Evolutionary conservation across 2,888 invertebrate species (phyloP).

Genomic region (Alsophila aescularia): DNA sequence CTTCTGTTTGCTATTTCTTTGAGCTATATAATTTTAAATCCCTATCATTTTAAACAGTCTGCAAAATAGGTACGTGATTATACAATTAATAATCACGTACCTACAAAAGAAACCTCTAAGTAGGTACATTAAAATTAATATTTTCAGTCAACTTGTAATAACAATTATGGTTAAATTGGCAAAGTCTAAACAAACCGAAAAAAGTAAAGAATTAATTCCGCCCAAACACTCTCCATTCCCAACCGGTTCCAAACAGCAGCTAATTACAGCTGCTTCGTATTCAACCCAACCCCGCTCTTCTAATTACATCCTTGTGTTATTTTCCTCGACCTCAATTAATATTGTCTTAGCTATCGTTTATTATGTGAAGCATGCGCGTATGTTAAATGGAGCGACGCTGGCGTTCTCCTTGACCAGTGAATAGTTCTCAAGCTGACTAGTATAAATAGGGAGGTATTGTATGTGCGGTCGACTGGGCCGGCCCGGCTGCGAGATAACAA

Average conservation of each 20-base stretch:
- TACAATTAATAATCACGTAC: background rate
- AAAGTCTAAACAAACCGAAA: background rate
- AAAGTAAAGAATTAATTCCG: constrained; percentile 6
- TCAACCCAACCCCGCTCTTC: constrained; percentile 22
- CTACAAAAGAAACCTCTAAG: background rate
- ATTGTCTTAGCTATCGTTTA: constrained; percentile 48
- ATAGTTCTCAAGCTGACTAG: constrained; percentile 59
- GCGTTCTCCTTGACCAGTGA: constrained; percentile 72
- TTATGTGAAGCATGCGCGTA: constrained; percentile 62
- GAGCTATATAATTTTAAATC: no score
- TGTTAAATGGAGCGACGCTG: constrained; percentile 72
- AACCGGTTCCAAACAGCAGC: constrained; percentile 5
- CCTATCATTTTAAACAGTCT: no score
- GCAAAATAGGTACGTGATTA: no score
- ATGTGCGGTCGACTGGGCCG: constrained; percentile 40
- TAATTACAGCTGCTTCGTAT: constrained; percentile 23
- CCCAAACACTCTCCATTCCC: constrained; percentile 6
- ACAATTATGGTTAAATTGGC: constrained; percentile 1
- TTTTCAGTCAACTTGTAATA: background rate
- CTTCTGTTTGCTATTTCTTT: no score
- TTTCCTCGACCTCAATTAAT: constrained; percentile 34
- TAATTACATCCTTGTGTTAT: constrained; percentile 32
- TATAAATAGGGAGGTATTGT: constrained; percentile 52
- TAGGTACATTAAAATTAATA: background rate
- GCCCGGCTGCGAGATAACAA: no score